Percentiles rank a stretch among this genome's conserved stretches.
phyloP scores from a whole-genome alignment of 2,888 invertebrate species.

The Drosophila monieri region DNA sequence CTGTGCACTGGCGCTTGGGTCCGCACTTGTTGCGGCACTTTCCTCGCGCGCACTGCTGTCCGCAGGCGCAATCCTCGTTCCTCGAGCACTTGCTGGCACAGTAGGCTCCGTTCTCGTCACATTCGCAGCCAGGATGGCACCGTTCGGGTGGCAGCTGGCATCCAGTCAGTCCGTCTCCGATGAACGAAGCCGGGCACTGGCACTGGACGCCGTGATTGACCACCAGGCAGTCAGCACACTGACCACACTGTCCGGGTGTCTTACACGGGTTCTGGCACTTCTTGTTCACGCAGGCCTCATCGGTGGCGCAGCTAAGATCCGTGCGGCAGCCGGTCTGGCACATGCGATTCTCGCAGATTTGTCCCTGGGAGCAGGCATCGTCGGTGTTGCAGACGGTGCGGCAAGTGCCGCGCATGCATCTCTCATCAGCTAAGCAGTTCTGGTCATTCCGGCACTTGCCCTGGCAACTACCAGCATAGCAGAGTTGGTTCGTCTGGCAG shows the following conservation, averaged over 20 bases:
- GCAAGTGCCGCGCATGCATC: slow-evolving; percentile 93
- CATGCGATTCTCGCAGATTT: slow-evolving; percentile 94
- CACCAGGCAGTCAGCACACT: slow-evolving; percentile 92
- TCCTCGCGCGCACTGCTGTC: slow-evolving; percentile 90
- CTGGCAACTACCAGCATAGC: slow-evolving; percentile 91
- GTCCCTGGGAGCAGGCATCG: slow-evolving; percentile 90
- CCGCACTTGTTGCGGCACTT: slow-evolving; percentile 91
- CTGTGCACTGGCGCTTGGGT: slow-evolving; percentile 87
- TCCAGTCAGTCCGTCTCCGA: slow-evolving; percentile 92
- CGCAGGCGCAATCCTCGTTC: slow-evolving; percentile 90
- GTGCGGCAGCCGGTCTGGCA: slow-evolving; percentile 94
- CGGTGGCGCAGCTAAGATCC: slow-evolving; percentile 90
- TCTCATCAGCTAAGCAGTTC: slow-evolving; percentile 93
- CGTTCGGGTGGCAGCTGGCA: slow-evolving; percentile 89
- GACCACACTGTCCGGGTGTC: slow-evolving; percentile 89
- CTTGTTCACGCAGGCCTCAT: slow-evolving; percentile 92
- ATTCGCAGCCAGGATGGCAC: slow-evolving; percentile 91
- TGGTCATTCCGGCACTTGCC: slow-evolving; percentile 91
- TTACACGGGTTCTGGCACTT: slow-evolving; percentile 93
- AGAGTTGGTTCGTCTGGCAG: slow-evolving; percentile 89
- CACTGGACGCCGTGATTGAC: slow-evolving; percentile 94
- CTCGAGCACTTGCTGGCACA: slow-evolving; percentile 89
- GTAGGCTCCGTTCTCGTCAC: slow-evolving; percentile 90
- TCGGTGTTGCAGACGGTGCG: slow-evolving; percentile 94
- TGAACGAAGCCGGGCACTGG: slow-evolving; percentile 91